A percentile compares a stretch with the other conserved stretches of the same genome.
phyloP scores from a whole-genome alignment of 1,140 invertebrate genomes.

The Streblospio benedicti region DNA sequence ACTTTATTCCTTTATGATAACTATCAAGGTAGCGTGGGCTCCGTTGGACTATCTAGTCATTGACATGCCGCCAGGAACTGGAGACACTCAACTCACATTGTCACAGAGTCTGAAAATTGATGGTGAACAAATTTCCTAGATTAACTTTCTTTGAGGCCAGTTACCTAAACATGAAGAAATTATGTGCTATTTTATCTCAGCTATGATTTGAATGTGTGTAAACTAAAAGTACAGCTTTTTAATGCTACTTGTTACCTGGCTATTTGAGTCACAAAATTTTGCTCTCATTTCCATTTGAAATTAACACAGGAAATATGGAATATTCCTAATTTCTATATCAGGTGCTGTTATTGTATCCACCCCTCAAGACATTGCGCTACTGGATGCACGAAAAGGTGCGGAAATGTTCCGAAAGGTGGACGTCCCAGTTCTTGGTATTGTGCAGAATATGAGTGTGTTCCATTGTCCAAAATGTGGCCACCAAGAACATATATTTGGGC shows the following conservation, averaged over 20 bases:
- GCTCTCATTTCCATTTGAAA: too few species aligned
- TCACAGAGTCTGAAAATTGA: constrained; percentile 80
- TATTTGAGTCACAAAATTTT: too few species aligned
- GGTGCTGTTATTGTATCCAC: constrained; percentile 87
- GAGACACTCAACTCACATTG: constrained; percentile 91
- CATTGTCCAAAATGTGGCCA: constrained; percentile 82
- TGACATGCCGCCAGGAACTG: constrained; percentile 94
- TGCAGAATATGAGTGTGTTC: constrained; percentile 93
- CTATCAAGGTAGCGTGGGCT: constrained; percentile 81
- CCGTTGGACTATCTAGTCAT: constrained; percentile 89
- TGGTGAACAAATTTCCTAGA: constrained; percentile 49
- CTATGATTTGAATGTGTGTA: too few species aligned
- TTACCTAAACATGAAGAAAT: too few species aligned
- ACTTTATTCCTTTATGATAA: too few species aligned
- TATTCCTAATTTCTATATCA: too few species aligned
- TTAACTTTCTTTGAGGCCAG: too few species aligned
- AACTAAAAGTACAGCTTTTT: too few species aligned
- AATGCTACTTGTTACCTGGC: too few species aligned
- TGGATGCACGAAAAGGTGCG: constrained; percentile 69
- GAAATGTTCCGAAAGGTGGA: constrained; percentile 89
- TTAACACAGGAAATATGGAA: too few species aligned
- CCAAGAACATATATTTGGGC: constrained; percentile 68
- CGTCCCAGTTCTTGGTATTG: constrained; percentile 81
- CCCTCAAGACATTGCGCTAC: constrained; percentile 58
- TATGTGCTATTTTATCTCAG: too few species aligned